A percentile compares a stretch with the other conserved stretches of the same genome.
Conservation (phyloP, 2,113 vertebrate species). For the Melanerpes formicivorus region DNA sequence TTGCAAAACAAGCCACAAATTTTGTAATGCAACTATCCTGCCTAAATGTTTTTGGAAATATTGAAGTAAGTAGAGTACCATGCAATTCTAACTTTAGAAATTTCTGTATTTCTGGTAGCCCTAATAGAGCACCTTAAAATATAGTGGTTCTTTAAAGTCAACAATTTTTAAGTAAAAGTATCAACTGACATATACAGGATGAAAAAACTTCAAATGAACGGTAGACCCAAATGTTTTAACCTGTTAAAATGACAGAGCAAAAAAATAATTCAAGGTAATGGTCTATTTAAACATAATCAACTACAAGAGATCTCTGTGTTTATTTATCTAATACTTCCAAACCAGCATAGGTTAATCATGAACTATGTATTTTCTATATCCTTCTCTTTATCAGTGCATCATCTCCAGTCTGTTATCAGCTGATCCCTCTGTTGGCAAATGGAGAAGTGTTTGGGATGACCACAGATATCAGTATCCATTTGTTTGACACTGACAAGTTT, state of each 20-base stretch:
- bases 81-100: background rate
- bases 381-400: slow-evolving; percentile 80
- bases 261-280: background rate
- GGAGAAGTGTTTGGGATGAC: slow-evolving; percentile 79
- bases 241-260: background rate
- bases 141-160: background rate
- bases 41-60: background rate
- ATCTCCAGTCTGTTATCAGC: slow-evolving; percentile 70
- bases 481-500: slow-evolving; percentile 74
- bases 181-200: background rate
- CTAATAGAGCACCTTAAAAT: background rate
- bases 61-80: background rate
- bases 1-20: background rate
- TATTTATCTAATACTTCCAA: background rate
- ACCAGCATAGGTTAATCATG: background rate
- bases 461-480: slow-evolving; percentile 81
- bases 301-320: background rate
- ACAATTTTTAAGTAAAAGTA: background rate
- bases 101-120: background rate
- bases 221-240: background rate
- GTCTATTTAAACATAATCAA: background rate
- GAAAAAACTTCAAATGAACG: background rate
- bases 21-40: background rate
- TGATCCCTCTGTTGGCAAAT: slow-evolving; percentile 83
- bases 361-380: background rate